phyloP scores from a whole-genome alignment of 2,113 vertebrate genomes.

The Talpa occidentalis region DNA sequence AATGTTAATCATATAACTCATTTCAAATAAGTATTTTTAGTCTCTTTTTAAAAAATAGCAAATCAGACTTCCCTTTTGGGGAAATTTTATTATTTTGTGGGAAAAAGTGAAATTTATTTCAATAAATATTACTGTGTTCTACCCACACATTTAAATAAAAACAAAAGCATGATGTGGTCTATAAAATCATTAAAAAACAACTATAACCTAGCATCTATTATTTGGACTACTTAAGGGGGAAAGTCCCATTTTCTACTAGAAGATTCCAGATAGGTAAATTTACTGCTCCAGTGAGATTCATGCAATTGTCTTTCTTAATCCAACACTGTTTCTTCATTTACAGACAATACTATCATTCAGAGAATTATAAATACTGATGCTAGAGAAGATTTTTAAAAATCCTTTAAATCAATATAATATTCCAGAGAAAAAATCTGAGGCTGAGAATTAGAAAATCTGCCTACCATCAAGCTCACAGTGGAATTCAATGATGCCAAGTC shows the following conservation, averaged over 20 bases:
- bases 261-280: neutral
- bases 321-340: neutral
- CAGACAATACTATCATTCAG: neutral
- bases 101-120: neutral
- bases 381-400: neutral
- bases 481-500: neutral
- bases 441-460: neutral
- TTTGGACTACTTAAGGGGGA: neutral
- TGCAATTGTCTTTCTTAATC: neutral
- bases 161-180: neutral
- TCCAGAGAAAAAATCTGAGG: conserved; percentile 11
- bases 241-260: conserved; percentile 27
- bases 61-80: neutral
- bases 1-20: neutral
- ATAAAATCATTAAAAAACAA: neutral
- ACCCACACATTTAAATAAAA: neutral
- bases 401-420: neutral
- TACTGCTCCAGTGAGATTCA: neutral
- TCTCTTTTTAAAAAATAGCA: neutral
- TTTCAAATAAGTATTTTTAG: conserved; percentile 6
- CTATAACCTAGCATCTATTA: neutral
- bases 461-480: neutral
- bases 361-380: neutral
- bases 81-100: neutral
- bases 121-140: neutral